A percentile compares a stretch with the other conserved stretches of the same genome.
Evolutionary conservation across 1,140 invertebrate species (phyloP).

Genomic region (Saccostrea glomerata): DNA sequence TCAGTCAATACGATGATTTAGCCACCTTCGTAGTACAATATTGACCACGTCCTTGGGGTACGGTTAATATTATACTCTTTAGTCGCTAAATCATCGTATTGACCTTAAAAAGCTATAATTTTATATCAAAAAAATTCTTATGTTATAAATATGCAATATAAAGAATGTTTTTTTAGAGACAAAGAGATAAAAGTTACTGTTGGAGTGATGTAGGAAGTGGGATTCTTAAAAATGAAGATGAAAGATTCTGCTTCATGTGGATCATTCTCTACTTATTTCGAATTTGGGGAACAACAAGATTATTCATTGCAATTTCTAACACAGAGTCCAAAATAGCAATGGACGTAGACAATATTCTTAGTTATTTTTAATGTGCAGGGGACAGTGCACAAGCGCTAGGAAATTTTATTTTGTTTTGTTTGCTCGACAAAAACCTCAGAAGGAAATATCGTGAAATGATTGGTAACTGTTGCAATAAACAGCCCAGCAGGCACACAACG

Average conservation of each 20-base stretch:
- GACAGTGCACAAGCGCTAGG: constrained; percentile 20
- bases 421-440: constrained; percentile 1
- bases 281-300: constrained; percentile 40
- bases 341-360: not conserved
- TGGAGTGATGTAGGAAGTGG: not conserved
- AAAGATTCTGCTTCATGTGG: constrained; percentile 40
- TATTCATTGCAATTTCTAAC: not conserved
- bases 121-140: too few relatives aligned
- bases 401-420: constrained; percentile 17
- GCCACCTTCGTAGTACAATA: too few relatives aligned
- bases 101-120: too few relatives aligned
- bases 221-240: constrained; percentile 32
- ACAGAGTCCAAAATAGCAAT: not conserved
- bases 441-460: not conserved
- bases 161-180: not conserved
- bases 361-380: constrained; percentile 10
- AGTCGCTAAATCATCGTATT: too few relatives aligned
- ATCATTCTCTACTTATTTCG: constrained; percentile 22
- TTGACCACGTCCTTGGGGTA: too few relatives aligned
- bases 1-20: too few relatives aligned
- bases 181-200: not conserved
- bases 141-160: too few relatives aligned
- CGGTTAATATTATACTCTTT: too few relatives aligned
- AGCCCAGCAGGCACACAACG: too few relatives aligned
- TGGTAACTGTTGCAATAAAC: too few relatives aligned